phyloP scores from a whole-genome alignment of 2,113 vertebrate genomes.

The Cyanistes caeruleus region DNA sequence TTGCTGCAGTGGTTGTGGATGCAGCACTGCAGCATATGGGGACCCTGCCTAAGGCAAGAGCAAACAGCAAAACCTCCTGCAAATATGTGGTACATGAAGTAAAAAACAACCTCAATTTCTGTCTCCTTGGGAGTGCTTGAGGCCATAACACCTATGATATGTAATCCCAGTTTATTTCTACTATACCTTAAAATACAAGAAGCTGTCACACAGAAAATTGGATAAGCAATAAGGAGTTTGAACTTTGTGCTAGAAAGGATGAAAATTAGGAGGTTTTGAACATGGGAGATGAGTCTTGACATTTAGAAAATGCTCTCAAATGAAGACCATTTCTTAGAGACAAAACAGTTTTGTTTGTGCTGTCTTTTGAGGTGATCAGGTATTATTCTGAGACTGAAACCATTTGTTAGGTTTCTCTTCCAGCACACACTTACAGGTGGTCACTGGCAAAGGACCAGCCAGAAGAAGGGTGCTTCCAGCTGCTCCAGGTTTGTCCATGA shows the following conservation, averaged over 20 bases:
- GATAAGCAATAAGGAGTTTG: background rate
- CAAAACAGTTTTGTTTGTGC: background rate
- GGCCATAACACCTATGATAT: background rate
- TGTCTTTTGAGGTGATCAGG: background rate
- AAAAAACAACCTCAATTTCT: background rate
- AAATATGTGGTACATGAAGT: background rate
- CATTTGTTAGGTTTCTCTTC: background rate
- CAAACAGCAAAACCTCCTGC: background rate
- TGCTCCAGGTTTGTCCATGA: background rate
- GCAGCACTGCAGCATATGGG: background rate
- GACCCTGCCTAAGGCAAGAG: background rate
- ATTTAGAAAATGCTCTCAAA: background rate
- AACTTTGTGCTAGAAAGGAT: background rate
- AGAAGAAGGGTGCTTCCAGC: background rate
- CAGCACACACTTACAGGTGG: background rate
- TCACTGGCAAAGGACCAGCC: background rate
- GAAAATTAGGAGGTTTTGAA: background rate
- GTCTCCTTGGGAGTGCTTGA: background rate
- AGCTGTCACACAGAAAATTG: background rate
- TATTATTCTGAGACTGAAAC: background rate
- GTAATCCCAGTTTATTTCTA: background rate
- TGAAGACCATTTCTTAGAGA: background rate
- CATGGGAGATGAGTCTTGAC: background rate
- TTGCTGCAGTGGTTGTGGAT: background rate
- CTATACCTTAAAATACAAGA: background rate